These are phyloP conservation scores for Jordanella pulchra DNA, from an alignment of 2,797 vertebrate genomes.

Conservation along the genomic window DNA sequence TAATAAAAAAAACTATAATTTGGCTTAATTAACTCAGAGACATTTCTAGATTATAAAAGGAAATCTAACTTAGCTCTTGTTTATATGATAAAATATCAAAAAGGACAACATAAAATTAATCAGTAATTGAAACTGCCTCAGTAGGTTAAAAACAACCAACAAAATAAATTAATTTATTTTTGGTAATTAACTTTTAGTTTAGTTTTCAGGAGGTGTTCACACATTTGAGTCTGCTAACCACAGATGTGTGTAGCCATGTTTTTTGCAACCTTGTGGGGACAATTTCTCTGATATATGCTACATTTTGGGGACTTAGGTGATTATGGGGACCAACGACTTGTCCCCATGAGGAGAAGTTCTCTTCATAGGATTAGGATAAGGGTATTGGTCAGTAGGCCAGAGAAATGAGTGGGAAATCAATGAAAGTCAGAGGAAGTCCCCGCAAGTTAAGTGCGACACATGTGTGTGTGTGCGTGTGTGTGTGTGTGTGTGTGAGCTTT, in stretches of 20 bases:
- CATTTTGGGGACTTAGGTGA: too few relatives aligned
- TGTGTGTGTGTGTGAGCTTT: constrained; percentile 50
- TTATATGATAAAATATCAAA: not conserved
- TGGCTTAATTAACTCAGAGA: not conserved
- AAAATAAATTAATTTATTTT: not conserved
- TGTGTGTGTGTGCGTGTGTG: not conserved
- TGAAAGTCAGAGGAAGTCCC: too few relatives aligned
- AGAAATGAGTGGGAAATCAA: too few relatives aligned
- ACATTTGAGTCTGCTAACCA: constrained; percentile 3
- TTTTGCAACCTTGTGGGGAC: too few relatives aligned
- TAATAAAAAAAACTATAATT: constrained; percentile 1
- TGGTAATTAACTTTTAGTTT: constrained; percentile 2
- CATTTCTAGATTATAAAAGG: not conserved
- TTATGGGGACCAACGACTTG: too few relatives aligned
- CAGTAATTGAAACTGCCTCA: not conserved
- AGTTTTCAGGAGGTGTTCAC: constrained; percentile 2
- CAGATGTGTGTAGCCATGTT: constrained; percentile 7
- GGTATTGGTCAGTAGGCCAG: too few relatives aligned
- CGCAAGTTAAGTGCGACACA: too few relatives aligned
- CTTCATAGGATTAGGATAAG: too few relatives aligned
- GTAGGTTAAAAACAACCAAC: not conserved
- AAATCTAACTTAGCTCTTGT: not conserved
- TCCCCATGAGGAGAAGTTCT: too few relatives aligned
- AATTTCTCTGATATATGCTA: too few relatives aligned
- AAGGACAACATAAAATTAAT: not conserved